These are phyloP conservation scores for Apostichopus parvimensis DNA, from an alignment of 35 echinoderm and acorn worm species.

Conservation along the genomic window DNA sequence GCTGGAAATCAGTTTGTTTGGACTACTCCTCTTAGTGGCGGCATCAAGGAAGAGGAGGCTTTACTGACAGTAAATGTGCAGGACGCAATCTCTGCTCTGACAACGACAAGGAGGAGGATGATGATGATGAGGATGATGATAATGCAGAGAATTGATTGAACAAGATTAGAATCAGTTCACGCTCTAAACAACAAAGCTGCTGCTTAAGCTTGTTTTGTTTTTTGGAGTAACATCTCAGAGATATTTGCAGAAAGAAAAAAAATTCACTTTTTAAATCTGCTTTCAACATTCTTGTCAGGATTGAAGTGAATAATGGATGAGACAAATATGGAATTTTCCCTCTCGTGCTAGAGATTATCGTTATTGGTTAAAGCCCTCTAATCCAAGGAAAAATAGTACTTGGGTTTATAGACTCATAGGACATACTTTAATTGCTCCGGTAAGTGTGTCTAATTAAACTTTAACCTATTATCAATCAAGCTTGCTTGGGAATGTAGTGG, in stretches of 20 bases:
- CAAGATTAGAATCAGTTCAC: constrained; percentile 24
- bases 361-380: not conserved
- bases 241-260: not conserved
- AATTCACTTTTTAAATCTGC: not conserved
- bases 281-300: too few relatives aligned
- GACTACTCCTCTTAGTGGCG: not conserved
- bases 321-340: not conserved
- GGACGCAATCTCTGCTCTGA: constrained; percentile 9
- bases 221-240: constrained; percentile 1
- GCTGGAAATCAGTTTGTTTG: not conserved
- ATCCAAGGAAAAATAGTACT: not conserved
- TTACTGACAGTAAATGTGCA: not conserved
- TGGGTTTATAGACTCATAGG: not conserved
- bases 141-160: constrained; percentile 32
- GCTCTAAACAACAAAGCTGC: constrained; percentile 19
- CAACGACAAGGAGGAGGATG: too few relatives aligned
- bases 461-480: not conserved
- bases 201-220: not conserved
- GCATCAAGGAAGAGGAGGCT: not conserved
- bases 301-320: not conserved
- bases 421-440: not conserved
- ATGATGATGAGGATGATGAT: constrained; percentile 31
- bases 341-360: not conserved
- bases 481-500: too few relatives aligned
- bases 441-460: not conserved